Base-by-base conservation (phyloP, 1,140 invertebrate species). In the Zaprionus davidi region DNA sequence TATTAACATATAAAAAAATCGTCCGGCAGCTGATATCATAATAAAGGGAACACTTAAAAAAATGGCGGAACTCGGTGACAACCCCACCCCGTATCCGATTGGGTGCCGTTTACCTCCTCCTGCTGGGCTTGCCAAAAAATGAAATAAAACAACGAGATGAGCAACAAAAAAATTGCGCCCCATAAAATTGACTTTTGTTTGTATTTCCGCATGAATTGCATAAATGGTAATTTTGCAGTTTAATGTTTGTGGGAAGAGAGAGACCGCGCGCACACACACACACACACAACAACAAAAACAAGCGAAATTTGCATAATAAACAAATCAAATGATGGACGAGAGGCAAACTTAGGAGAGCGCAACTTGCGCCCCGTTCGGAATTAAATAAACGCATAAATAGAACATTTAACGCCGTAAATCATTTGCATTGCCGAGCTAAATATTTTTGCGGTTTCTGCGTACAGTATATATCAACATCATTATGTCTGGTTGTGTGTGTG, bases 181-280 rank as follows among this genome's bases (percentile, higher is more conserved):
- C 82, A 90, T 82, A 90, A 90, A 90, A 90, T 90, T 82, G 86
- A 90, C 82, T 90, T 90, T 90, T 90, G 81, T 90, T 90, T 90
- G 85, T 90, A 85, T 90, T 88, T 88, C 85, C 85, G 85, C 85
- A 82, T 88, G 85, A 88, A 90, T 90, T 88, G 85, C 82, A 90
- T 90, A 85, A 90, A 90, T 90, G 85, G 85, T 90, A 90, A 90
- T 90, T 88, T 90, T 81, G 84, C 81, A 84, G 78, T 88, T 88
- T 90, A 90, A 90, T 84, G 85, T 88, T 82, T 70, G 86, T 60
- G 60, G 55, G 57, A 82, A 71, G 65, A 44, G 73, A 15, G 41
- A 17, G 7, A 4, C 28, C 46, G 53, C 36, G 22, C 71, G 53
- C 36, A 22, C 71, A 31, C 62, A 51, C 68, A 71, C 53, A 80